Percentiles rank a stretch among this genome's conserved stretches.
These are phyloP conservation scores for Sarcophaga subvicina DNA, from an alignment of 2,888 invertebrate species.

Conservation along the genomic window DNA sequence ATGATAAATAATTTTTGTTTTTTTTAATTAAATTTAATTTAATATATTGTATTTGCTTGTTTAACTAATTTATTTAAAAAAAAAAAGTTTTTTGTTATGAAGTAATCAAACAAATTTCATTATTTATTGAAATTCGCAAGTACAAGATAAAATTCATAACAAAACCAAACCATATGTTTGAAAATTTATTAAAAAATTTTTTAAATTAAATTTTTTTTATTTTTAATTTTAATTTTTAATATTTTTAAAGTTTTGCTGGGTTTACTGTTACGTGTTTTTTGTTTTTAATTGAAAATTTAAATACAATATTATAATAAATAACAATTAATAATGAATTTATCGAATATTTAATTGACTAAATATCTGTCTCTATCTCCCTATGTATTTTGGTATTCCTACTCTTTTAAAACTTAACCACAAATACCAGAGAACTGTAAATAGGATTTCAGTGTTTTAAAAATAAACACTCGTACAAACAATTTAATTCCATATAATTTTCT, in stretches of 20 bases:
- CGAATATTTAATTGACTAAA: constrained; percentile 21
- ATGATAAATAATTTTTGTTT: constrained; percentile 21
- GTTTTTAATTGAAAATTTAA: neutral
- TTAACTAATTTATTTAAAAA: too few species aligned
- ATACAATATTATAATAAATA: neutral
- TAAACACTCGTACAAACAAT: neutral
- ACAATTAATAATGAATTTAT: constrained; percentile 2
- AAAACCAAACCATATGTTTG: too few species aligned
- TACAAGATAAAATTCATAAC: too few species aligned
- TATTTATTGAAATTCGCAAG: too few species aligned
- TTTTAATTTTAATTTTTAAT: too few species aligned
- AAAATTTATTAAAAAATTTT: too few species aligned
- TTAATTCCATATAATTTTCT: neutral
- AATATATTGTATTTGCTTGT: too few species aligned
- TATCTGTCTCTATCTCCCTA: neutral
- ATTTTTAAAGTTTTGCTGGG: too few species aligned
- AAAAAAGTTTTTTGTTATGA: too few species aligned
- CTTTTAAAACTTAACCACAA: constrained; percentile 3
- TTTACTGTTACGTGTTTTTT: neutral
- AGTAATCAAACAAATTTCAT: too few species aligned
- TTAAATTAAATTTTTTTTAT: too few species aligned
- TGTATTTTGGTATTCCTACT: neutral
- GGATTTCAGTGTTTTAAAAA: neutral
- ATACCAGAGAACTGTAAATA: constrained; percentile 1
- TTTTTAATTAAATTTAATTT: neutral